Evolutionary conservation across 2,797 vertebrate species (phyloP), one percentile per base, ranked within the genome.

Genomic region (Sebastes nivosus): DNA sequence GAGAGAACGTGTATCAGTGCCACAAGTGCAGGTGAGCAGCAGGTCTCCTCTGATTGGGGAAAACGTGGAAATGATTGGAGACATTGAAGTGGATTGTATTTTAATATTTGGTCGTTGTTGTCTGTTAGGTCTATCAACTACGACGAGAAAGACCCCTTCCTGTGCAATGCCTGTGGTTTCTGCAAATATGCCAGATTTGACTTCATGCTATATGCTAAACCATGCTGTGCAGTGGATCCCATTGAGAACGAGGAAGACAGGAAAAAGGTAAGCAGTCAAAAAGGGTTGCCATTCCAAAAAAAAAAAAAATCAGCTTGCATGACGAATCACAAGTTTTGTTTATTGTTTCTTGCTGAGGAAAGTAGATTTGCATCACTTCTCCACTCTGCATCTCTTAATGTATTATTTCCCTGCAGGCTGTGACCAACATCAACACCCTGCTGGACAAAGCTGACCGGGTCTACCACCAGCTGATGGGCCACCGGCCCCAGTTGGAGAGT

Each of bases 391-490:
- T 60, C 4, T 46, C 1, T 63, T 42, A 67, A 13, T 79, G 0
- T 55, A 4, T 72, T 66, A 64, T 13, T 12, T 75, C 34, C 25
- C 5, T 85, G 16, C 61, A 99, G 99, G 99, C 99, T 2, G 99
- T 99, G 75, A 99, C 98, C 50, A 99, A 99, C 91, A 99, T 99
- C 86, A 99, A 99, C 87, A 98, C 98, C 0, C 95, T 99, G 67
- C 93, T 99, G 93, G 99, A 99, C 94, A 99, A 99, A 94, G 99
- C 99, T 7, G 99, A 99, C 89, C 94, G 98, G 8, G 99, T 99
- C 2, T 99, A 99, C 72, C 99, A 99, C 83, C 99, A 99, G 93
- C 96, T 99, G 32, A 99, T 99, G 99, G 99, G 98, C 18, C 99
- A 99, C 92, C 91, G 98, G 3, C 99, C 99, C 0, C 99, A 99